Evolutionary conservation across 1,140 invertebrate genomes (phyloP).

Genomic region (Cherax quadricarinatus): DNA sequence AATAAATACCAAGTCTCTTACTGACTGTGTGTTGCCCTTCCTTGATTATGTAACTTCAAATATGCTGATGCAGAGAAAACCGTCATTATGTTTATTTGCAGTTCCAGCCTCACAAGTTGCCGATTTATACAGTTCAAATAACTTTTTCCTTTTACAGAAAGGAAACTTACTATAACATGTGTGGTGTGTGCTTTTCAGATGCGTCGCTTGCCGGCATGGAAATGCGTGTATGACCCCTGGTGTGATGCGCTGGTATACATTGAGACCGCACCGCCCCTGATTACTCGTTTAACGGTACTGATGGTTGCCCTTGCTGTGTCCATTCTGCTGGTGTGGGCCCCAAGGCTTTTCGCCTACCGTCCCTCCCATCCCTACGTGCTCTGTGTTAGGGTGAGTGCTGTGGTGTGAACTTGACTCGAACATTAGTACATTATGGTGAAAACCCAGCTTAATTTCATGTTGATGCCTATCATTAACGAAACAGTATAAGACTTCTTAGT

Average conservation of each 20-base stretch:
- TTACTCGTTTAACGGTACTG: conserved; percentile 47
- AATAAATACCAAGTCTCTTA: no score
- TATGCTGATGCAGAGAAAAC: no score
- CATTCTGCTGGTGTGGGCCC: conserved; percentile 21
- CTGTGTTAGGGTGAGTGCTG: conserved; percentile 27
- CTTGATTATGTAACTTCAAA: no score
- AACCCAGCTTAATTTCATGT: neutral
- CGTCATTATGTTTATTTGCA: no score
- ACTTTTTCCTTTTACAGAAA: no score
- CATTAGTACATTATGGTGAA: neutral
- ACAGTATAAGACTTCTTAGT: no score
- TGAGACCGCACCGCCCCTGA: conserved; percentile 39
- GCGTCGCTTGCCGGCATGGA: conserved; percentile 26
- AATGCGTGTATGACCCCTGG: conserved; percentile 51
- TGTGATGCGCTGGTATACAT: conserved; percentile 21
- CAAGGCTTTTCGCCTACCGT: conserved; percentile 44
- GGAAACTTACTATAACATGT: no score
- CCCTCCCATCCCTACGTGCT: conserved; percentile 23
- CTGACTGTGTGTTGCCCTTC: no score
- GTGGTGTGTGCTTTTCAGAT: neutral
- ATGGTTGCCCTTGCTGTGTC: conserved; percentile 20
- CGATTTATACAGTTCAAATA: no score
- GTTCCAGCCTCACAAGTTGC: no score
- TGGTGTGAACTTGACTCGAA: neutral
- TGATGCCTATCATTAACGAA: no score